These are phyloP conservation scores for Crocodylus rhombifer DNA, from an alignment of 2,797 vertebrate genomes.

Conservation along the genomic window DNA sequence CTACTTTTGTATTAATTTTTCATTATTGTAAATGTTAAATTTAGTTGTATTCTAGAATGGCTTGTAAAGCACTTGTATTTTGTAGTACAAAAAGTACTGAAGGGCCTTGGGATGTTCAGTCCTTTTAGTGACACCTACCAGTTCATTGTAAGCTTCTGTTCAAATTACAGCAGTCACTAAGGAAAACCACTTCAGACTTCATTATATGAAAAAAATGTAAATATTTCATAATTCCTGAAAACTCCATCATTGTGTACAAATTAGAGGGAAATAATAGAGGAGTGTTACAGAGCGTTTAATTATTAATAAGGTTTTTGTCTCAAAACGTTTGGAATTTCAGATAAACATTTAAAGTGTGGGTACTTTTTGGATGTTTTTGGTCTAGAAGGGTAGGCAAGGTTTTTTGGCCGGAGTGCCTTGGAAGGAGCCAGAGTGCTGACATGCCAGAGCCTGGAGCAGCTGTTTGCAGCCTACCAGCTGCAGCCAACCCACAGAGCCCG, in stretches of 20 bases:
- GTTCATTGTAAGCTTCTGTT: not conserved
- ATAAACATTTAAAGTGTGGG: not conserved
- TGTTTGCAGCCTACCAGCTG: no score
- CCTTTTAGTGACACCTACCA: not conserved
- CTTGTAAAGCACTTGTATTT: not conserved
- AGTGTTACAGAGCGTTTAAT: not conserved
- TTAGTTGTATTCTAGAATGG: not conserved
- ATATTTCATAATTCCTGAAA: conserved; percentile 14
- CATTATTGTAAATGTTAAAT: not conserved
- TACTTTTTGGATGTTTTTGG: not conserved
- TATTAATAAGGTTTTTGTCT: not conserved
- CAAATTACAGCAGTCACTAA: not conserved
- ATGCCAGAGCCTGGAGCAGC: no score
- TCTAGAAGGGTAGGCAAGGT: no score
- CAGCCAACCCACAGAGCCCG: no score
- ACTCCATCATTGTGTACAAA: not conserved
- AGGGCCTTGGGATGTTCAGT: not conserved
- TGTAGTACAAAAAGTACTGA: not conserved
- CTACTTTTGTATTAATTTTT: not conserved
- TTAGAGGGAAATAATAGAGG: not conserved
- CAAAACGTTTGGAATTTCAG: not conserved
- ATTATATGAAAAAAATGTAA: not conserved
- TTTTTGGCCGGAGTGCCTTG: no score
- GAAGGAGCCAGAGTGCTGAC: no score
- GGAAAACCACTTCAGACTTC: not conserved